Conservation (phyloP, 2,888 invertebrate genomes). For the Papilio gigon region DNA sequence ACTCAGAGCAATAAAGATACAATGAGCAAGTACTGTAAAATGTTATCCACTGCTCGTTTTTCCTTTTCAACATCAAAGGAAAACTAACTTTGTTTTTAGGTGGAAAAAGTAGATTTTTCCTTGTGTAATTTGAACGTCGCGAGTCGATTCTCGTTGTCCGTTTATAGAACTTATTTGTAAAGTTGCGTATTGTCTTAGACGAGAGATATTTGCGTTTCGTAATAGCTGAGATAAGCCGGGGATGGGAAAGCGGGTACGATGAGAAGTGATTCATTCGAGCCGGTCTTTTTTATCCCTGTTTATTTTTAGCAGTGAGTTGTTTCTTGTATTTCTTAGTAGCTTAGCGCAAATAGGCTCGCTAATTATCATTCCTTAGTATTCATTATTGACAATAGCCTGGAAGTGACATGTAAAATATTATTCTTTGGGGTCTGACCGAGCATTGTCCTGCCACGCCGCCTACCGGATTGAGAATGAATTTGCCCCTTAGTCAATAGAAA, state of each 20-base stretch:
- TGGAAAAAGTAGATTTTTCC: conserved; percentile 48
- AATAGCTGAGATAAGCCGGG: conserved; percentile 63
- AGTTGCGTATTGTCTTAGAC: conserved; percentile 72
- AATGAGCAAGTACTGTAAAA: conserved; percentile 74
- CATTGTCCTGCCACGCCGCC: conserved; percentile 2
- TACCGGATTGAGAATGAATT: background rate
- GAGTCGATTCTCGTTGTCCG: conserved; percentile 56
- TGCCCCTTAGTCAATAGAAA: background rate
- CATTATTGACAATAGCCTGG: background rate
- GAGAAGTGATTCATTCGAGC: conserved; percentile 52
- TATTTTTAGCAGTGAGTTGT: conserved; percentile 68
- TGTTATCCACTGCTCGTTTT: conserved; percentile 57
- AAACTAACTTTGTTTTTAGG: conserved; percentile 44
- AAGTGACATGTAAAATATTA: conserved; percentile 19
- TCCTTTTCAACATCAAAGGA: conserved; percentile 41
- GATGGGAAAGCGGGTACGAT: conserved; percentile 58
- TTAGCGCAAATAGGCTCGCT: conserved; percentile 41
- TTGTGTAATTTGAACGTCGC: conserved; percentile 40
- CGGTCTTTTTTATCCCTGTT: conserved; percentile 56
- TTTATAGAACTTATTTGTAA: conserved; percentile 72
- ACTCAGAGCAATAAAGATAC: conserved; percentile 74
- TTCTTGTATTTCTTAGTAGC: conserved; percentile 53
- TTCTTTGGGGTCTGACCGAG: background rate
- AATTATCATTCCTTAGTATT: conserved; percentile 21
- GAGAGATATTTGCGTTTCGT: conserved; percentile 69